phyloP scores from a whole-genome alignment of 2,888 invertebrate species.

The Fissipunctia ypsillon region DNA sequence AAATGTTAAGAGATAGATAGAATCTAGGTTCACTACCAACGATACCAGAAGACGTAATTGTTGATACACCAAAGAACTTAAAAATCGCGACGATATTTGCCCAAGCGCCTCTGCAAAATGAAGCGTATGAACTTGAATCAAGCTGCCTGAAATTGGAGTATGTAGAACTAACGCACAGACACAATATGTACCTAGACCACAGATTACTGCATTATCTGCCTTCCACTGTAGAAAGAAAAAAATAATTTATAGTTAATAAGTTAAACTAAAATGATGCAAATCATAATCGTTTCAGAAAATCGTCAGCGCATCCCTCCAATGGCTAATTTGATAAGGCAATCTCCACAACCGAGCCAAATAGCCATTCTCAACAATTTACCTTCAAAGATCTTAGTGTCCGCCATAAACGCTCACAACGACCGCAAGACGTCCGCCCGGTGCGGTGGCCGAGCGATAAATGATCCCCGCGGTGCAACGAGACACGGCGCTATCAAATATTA shows the following conservation, averaged over 20 bases:
- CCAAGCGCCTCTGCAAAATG: background rate
- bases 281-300: background rate
- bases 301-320: background rate
- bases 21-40: background rate
- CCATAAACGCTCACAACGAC: conserved; percentile 76
- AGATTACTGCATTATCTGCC: background rate
- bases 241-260: too few species aligned
- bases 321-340: conserved; percentile 30
- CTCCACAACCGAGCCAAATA: conserved; percentile 31
- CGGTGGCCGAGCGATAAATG: conserved; percentile 81
- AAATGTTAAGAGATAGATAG: background rate
- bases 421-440: conserved; percentile 77
- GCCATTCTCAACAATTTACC: conserved; percentile 52
- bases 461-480: conserved; percentile 76
- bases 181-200: background rate
- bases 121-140: background rate
- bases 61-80: background rate
- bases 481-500: conserved; percentile 85
- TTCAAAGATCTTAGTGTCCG: conserved; percentile 61
- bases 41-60: background rate
- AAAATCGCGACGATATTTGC: background rate
- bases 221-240: too few species aligned
- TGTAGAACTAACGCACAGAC: background rate
- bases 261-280: too few species aligned
- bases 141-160: background rate